phyloP scores from a whole-genome alignment of 2,113 vertebrate species.

The Ammospiza nelsoni region DNA sequence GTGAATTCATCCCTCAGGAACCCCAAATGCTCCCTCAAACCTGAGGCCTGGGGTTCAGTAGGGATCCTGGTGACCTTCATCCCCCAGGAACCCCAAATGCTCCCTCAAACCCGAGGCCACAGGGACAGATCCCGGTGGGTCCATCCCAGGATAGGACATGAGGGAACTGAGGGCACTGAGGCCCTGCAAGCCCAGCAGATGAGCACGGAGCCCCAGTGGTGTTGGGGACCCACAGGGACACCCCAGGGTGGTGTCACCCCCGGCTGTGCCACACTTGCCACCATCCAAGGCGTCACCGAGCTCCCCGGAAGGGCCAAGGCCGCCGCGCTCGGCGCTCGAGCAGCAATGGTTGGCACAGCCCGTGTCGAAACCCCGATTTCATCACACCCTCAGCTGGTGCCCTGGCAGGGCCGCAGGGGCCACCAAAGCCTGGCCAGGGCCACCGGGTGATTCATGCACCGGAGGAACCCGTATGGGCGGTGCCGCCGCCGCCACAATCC shows the following conservation, averaged over 20 bases:
- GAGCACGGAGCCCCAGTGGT: background rate
- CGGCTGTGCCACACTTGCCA: accelerated
- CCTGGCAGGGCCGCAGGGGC: background rate
- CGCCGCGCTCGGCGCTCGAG: accelerated
- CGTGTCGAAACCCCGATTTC: constrained; percentile 43
- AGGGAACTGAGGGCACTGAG: no score
- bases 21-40: accelerated
- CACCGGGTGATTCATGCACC: background rate
- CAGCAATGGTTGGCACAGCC: background rate
- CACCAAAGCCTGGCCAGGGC: background rate
- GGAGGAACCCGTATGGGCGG: constrained; percentile 46
- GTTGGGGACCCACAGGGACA: background rate
- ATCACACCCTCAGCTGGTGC: background rate
- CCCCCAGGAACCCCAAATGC: accelerated
- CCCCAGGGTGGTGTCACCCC: accelerated
- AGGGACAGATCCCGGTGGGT: accelerated
- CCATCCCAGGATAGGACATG: accelerated
- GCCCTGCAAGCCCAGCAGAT: background rate
- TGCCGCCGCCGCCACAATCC: background rate
- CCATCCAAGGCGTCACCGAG: accelerated
- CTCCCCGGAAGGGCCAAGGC: background rate
- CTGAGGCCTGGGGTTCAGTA: accelerated
- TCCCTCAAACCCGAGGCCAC: background rate
- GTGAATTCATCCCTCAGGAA: no score
- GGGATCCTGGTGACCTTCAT: background rate